Conservation (phyloP, 1,140 invertebrate species). For the Theocolax elegans region DNA sequence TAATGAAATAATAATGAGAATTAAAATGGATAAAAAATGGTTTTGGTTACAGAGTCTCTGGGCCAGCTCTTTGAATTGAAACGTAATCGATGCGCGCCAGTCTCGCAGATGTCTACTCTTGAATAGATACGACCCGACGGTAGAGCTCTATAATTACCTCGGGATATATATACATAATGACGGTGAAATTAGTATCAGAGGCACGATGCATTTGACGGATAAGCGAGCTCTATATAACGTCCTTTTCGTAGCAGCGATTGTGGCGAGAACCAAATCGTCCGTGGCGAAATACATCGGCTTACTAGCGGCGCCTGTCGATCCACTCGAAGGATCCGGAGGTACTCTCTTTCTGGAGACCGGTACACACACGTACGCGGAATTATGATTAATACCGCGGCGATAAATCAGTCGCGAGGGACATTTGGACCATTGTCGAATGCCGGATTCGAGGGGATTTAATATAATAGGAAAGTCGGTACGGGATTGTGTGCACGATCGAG, state of each 20-base stretch:
- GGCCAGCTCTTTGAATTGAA: no score
- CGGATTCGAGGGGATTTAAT: conserved; percentile 12
- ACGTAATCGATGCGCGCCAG: conserved; percentile 43
- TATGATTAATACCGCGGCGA: conserved; percentile 20
- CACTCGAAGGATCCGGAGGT: no score
- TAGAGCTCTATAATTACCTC: conserved; percentile 17
- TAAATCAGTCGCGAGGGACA: background rate
- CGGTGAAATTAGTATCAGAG: conserved; percentile 23
- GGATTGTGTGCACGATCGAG: background rate
- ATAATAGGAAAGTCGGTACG: conserved; percentile 15
- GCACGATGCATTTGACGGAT: conserved; percentile 25
- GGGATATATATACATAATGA: conserved; percentile 31
- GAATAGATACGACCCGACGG: background rate
- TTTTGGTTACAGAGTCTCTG: no score
- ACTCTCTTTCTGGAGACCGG: no score
- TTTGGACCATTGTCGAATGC: conserved; percentile 2
- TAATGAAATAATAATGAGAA: no score
- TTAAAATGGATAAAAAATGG: no score
- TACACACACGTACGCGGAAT: background rate
- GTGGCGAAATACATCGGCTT: background rate
- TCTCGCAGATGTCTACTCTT: conserved; percentile 3
- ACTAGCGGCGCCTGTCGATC: background rate
- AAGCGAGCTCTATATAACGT: no score
- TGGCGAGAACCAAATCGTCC: background rate
- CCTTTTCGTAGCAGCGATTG: no score